phyloP scores from a whole-genome alignment of 53 echinoderm and acorn worm species.

The Actinopyga echinites region DNA sequence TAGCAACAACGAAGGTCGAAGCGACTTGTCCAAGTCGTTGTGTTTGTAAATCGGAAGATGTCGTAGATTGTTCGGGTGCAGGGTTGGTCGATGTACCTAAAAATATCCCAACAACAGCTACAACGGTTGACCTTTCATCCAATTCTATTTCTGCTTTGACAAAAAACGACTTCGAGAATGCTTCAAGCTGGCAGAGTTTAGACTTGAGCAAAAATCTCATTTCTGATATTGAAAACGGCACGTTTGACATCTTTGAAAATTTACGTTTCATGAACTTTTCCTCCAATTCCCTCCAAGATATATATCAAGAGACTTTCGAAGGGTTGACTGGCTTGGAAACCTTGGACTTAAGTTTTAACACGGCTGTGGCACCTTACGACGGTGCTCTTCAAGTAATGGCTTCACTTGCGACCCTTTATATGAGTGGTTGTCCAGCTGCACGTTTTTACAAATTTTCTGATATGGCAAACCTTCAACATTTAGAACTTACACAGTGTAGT shows the following conservation, averaged over 20 bases:
- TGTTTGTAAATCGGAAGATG: neutral
- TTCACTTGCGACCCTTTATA: neutral
- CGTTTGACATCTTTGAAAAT: neutral
- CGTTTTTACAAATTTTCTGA: constrained; percentile 5
- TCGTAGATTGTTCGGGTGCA: neutral
- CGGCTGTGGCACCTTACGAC: neutral
- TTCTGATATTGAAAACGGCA: neutral
- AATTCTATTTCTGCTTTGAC: constrained; percentile 7
- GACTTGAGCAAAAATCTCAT: constrained; percentile 2
- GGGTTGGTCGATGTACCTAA: neutral
- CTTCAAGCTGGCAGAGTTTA: neutral
- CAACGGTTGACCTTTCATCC: neutral
- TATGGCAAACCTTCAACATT: neutral
- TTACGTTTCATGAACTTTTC: neutral
- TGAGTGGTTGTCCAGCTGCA: constrained; percentile 14
- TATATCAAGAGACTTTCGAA: neutral
- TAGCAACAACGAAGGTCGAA: neutral
- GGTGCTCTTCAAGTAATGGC: constrained; percentile 10
- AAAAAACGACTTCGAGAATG: neutral
- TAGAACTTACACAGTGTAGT: neutral
- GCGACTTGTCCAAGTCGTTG: constrained; percentile 28
- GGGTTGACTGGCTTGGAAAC: neutral
- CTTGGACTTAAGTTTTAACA: constrained; percentile 1
- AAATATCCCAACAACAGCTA: constrained; percentile 9
- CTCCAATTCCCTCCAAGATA: neutral